These are phyloP conservation scores for Elymnias hypermnestra DNA, from an alignment of 1,140 invertebrate genomes.

Conservation along the genomic window DNA sequence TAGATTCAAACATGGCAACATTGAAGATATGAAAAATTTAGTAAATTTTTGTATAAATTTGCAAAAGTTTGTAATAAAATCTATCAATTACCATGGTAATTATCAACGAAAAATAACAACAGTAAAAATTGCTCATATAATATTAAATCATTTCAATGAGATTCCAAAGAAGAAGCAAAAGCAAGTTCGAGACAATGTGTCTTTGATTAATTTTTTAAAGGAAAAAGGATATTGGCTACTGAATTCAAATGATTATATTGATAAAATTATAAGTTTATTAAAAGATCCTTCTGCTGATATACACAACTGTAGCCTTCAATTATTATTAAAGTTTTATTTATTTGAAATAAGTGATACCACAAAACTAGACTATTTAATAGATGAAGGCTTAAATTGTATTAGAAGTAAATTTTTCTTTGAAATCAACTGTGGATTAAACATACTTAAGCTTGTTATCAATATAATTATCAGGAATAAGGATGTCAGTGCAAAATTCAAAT, in stretches of 20 bases:
- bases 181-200: constrained; percentile 22
- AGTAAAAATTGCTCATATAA: constrained; percentile 40
- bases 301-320: constrained; percentile 36
- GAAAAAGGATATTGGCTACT: constrained; percentile 30
- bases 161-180: constrained; percentile 37
- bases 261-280: constrained; percentile 37
- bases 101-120: constrained; percentile 69
- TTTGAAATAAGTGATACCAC: constrained; percentile 25
- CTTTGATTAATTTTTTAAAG: constrained; percentile 31
- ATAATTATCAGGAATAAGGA: constrained; percentile 30
- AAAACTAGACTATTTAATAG: constrained; percentile 30
- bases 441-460: constrained; percentile 49
- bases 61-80: constrained; percentile 44
- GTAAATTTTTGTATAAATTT: constrained; percentile 38
- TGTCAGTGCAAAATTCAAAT: constrained; percentile 29
- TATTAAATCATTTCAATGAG: constrained; percentile 40
- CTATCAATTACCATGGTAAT: constrained; percentile 49
- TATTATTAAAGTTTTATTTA: constrained; percentile 42
- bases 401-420: constrained; percentile 59
- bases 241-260: constrained; percentile 28
- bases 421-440: constrained; percentile 50
- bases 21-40: constrained; percentile 21
- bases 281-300: constrained; percentile 57
- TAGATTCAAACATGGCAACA: constrained; percentile 20
- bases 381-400: constrained; percentile 35